Evolutionary conservation across 2,797 vertebrate genomes (phyloP), one percentile per base, ranked within the genome.

Genomic region (Anguilla marmorata): DNA sequence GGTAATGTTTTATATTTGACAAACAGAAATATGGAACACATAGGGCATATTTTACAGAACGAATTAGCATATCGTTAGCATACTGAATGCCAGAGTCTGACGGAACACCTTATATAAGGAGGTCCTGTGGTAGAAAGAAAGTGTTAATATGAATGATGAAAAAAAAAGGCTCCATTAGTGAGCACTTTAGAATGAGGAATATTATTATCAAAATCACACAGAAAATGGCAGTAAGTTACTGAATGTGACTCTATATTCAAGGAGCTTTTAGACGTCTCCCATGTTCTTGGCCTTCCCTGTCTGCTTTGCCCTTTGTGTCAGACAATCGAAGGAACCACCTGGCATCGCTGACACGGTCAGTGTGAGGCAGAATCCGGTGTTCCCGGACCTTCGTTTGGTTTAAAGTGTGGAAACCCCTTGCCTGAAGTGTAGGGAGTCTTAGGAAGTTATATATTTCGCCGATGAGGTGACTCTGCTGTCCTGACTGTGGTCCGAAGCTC

Each of bases 51-150:
- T 72, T 69, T 80, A 72, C 33, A 54, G 84, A 86, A 87, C 87
- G 30, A 54, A 87, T 89, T 87, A 87, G 87, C 87, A 84, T 85
- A 52, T 86, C 63, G 92, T 94, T 93, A 93, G 90, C 92, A 93
- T 93, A 91, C 91, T 93, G 93, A 91, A 90, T 91, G 90, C 91
- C 93, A 58, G 84, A 41, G 45, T 30, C 19, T 56, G 33, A 56
- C 41, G 27, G n/a, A 33, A 72, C 24, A 60, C 56, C 33, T 82
- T 85, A 90, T 89, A 91, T 91, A 87, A 88, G 86, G 92, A 91
- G 87, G 86, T 79, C 86, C 92, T 88, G 84, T 37, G 45, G 84
- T 69, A 89, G 80, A 63, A 88, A 50, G 82, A 89, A 85, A 9
- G 54, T 52, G 63, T 72, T 50, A 80, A 33, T 37, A 88, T 87